These are phyloP conservation scores for Drosophila hamatofila DNA, from an alignment of 2,888 invertebrate genomes.

Conservation along the genomic window DNA sequence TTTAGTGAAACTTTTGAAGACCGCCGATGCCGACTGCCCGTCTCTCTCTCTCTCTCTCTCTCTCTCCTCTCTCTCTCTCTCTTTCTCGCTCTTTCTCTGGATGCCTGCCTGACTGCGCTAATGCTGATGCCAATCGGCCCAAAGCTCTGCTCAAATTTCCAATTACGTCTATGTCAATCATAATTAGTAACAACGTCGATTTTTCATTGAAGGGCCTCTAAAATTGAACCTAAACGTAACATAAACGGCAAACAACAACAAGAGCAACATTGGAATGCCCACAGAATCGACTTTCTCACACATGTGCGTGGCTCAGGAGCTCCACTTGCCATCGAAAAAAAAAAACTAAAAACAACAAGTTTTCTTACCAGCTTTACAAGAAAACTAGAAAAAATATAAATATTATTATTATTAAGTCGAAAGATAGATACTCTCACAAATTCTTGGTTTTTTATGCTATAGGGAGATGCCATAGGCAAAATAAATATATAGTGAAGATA, in stretches of 20 bases:
- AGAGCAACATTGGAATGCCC: constrained; percentile 25
- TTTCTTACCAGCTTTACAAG: constrained; percentile 34
- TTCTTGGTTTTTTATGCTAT: no score
- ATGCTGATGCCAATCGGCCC: constrained; percentile 51
- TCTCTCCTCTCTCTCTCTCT: not conserved
- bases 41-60: not conserved
- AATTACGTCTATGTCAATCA: constrained; percentile 83
- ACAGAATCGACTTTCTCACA: constrained; percentile 72
- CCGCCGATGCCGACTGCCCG: constrained; percentile 60
- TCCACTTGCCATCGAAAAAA: constrained; percentile 43
- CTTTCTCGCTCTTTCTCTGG: not conserved
- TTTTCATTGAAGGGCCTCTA: constrained; percentile 78
- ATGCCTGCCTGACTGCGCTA: not conserved
- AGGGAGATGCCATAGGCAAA: no score
- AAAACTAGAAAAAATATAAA: not conserved
- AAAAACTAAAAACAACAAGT: constrained; percentile 32
- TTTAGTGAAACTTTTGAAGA: constrained; percentile 79
- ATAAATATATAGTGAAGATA: no score
- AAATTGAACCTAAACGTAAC: constrained; percentile 65
- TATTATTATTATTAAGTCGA: not conserved
- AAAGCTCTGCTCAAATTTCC: constrained; percentile 78
- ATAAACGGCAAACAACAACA: constrained; percentile 50
- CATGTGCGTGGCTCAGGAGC: constrained; percentile 75
- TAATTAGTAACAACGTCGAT: constrained; percentile 83
- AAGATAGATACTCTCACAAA: constrained; percentile 28